Base-by-base conservation (phyloP, 92 coral and sea anemone genomes). In the Bergia puertoricense region DNA sequence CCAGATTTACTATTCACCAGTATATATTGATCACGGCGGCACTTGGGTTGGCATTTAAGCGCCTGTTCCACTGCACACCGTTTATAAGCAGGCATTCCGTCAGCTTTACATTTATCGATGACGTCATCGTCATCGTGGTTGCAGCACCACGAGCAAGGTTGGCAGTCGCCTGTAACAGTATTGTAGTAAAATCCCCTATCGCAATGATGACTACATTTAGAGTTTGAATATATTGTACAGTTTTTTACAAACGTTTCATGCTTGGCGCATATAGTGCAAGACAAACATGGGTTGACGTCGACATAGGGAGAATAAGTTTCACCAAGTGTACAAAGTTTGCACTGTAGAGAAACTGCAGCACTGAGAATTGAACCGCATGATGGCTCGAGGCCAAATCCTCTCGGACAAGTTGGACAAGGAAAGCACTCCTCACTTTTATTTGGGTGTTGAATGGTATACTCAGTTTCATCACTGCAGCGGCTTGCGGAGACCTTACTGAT, bases 121-220 rank as follows among this genome's bases (percentile, higher is more conserved):
- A 81, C 51, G 10, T 56, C 50, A 81, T 81, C 51, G 54, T 59
- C 1, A 8, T 56, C 30, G 39, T 59, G 48, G 23, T 54, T 37
- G 54, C 85, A 81, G 22, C 85, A 81, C 67, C 42, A 81, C 38
- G 85, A 81, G 72, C 85, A 81, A 11, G 85, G 85, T 14, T 62
- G 46, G 9, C 85, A 81, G 8, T 81, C 85, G 8, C 36, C 85
- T 59, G 85, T 81, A 20, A 54, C 72, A 3, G n/a, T 16, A 3
- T 43, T 6, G 20, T 38, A 18, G 30, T 81, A 81, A 81, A 81
- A 81, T 81, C 85, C 74, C 11, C 39, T 81, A 41, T 59, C 73
- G n/a, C 85, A 81, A 3, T 81, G 4, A 40, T 65, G 37, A 8
- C 74, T 41, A 22, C 85, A 81, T 42, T 81, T 81, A 4, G 85